Percentiles rank a stretch among this genome's conserved stretches.
These are phyloP conservation scores for Heliconius hewitsoni DNA, from an alignment of 1,140 invertebrate genomes.

Conservation along the genomic window DNA sequence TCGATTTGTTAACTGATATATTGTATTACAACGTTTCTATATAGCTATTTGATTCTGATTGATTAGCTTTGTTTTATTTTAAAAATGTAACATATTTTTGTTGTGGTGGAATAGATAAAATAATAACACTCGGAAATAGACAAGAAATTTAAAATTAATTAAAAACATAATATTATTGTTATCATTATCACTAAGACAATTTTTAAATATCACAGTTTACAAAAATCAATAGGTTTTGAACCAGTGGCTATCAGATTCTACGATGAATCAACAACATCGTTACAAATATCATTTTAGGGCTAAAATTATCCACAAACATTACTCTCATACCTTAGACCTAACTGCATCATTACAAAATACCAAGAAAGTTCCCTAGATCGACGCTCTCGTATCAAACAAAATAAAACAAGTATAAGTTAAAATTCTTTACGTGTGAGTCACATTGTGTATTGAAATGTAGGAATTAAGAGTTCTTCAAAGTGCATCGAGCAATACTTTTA, in stretches of 20 bases:
- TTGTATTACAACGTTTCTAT: background rate
- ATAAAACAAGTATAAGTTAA: slow-evolving; percentile 25
- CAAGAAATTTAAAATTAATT: no score
- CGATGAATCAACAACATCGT: background rate
- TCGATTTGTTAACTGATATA: slow-evolving; percentile 21
- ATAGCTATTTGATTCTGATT: background rate
- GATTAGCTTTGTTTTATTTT: background rate
- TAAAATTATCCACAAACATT: background rate
- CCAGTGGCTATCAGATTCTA: no score
- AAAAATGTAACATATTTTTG: background rate
- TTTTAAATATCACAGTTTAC: no score
- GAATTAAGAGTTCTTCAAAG: slow-evolving; percentile 34
- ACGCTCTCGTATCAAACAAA: background rate
- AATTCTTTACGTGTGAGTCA: slow-evolving; percentile 32
- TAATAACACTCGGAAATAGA: no score
- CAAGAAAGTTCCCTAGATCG: slow-evolving; percentile 10
- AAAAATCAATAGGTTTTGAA: no score
- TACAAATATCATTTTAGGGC: background rate
- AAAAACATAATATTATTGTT: no score
- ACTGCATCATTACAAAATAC: slow-evolving; percentile 18
- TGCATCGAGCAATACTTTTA: slow-evolving; percentile 45
- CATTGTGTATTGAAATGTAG: slow-evolving; percentile 16
- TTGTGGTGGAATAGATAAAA: background rate
- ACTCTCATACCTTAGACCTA: background rate
- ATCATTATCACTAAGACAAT: no score